phyloP scores from a whole-genome alignment of 2,888 invertebrate genomes.

The Mycogona germanica region DNA sequence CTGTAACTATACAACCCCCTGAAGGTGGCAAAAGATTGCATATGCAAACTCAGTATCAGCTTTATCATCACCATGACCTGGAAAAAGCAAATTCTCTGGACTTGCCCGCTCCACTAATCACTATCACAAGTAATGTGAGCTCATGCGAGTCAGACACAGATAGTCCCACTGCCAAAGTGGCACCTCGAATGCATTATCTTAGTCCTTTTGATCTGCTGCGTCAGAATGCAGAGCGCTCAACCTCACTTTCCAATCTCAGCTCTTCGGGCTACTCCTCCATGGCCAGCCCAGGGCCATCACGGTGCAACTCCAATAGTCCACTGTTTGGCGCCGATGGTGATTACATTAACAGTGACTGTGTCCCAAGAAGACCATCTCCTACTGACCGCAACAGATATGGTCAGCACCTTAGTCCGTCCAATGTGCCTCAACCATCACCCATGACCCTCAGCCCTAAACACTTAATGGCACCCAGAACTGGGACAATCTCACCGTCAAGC shows the following conservation, averaged over 20 bases:
- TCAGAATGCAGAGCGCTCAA: slow-evolving; percentile 50
- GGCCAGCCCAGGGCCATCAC: slow-evolving; percentile 69
- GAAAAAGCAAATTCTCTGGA: slow-evolving; percentile 21
- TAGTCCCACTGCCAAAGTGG: slow-evolving; percentile 40
- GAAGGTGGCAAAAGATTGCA: background rate
- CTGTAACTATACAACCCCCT: background rate
- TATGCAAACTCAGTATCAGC: background rate
- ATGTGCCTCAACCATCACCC: background rate
- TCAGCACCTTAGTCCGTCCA: slow-evolving; percentile 1
- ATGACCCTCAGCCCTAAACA: background rate
- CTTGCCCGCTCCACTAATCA: slow-evolving; percentile 32
- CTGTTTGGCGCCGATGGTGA: slow-evolving; percentile 35
- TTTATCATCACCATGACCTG: background rate
- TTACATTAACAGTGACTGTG: background rate
- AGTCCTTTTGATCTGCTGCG: slow-evolving; percentile 47
- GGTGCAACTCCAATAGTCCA: slow-evolving; percentile 69
- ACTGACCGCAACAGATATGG: background rate
- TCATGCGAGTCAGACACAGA: slow-evolving; percentile 62
- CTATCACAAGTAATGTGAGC: slow-evolving; percentile 60
- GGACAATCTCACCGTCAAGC: too few relatives aligned
- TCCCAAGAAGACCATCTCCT: background rate
- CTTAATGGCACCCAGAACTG: too few relatives aligned
- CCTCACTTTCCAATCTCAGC: slow-evolving; percentile 69
- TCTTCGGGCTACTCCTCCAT: slow-evolving; percentile 75
- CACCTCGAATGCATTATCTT: slow-evolving; percentile 46